phyloP scores from a whole-genome alignment of 2,113 vertebrate species.

The Chelonoidis abingdonii region DNA sequence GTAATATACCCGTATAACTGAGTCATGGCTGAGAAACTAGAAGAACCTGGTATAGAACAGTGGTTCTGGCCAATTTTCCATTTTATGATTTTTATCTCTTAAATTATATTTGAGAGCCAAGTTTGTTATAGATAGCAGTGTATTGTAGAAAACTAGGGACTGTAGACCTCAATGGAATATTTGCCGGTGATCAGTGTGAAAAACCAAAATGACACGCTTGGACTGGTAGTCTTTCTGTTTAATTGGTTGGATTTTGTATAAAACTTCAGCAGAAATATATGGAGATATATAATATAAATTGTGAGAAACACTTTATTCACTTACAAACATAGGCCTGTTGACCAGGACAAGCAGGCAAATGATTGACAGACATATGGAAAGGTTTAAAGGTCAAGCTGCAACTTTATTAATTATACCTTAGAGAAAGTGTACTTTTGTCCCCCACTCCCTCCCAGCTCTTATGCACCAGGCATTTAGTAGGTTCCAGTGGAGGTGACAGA shows the following conservation, averaged over 20 bases:
- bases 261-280: not conserved
- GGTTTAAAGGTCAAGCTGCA: not conserved
- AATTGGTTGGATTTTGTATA: not conserved
- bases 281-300: not conserved
- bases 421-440: too few relatives aligned
- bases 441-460: not conserved
- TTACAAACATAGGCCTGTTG: not conserved
- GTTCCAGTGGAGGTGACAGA: not conserved
- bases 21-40: constrained; percentile 43
- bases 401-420: not conserved
- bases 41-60: constrained; percentile 26
- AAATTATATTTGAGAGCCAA: constrained; percentile 23
- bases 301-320: not conserved
- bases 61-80: constrained; percentile 31
- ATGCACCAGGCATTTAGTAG: not conserved
- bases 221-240: not conserved
- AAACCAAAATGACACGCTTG: not conserved
- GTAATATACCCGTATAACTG: constrained; percentile 46
- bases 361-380: not conserved
- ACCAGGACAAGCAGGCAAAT: not conserved
- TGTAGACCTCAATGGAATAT: constrained; percentile 4
- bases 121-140: not conserved
- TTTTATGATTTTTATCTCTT: constrained; percentile 59
- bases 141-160: not conserved
- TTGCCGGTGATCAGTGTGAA: not conserved